Conservation (phyloP, 1,140 invertebrate genomes). For the Cylas formicarius region DNA sequence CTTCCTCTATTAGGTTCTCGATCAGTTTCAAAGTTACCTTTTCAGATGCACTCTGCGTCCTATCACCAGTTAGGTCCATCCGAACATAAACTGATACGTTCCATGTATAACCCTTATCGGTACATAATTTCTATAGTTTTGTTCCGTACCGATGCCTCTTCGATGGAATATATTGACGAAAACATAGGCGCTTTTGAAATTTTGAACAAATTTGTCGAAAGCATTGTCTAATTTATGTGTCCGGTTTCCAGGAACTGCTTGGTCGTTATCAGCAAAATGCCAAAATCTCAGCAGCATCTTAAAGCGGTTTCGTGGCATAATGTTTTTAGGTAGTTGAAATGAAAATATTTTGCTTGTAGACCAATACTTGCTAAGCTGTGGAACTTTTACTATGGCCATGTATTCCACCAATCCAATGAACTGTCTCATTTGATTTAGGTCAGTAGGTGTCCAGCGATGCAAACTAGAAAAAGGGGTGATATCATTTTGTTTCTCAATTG, state of each 20-base stretch:
- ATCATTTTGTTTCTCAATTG: constrained; percentile 4
- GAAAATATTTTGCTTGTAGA: not conserved
- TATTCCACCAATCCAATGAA: constrained; percentile 10
- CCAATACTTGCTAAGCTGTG: constrained; percentile 12
- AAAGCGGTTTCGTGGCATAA: constrained; percentile 17
- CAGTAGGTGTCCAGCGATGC: constrained; percentile 7
- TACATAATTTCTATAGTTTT: constrained; percentile 33
- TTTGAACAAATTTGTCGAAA: constrained; percentile 5
- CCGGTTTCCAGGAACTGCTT: constrained; percentile 1
- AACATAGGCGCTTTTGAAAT: constrained; percentile 25
- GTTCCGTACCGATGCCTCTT: constrained; percentile 35
- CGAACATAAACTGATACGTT: constrained; percentile 21
- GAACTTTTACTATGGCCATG: constrained; percentile 13
- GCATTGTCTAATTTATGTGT: constrained; percentile 6
- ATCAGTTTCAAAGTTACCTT: constrained; percentile 10
- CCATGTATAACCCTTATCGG: constrained; percentile 28
- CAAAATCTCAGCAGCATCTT: constrained; percentile 14
- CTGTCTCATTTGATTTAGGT: constrained; percentile 14
- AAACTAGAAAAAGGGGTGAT: constrained; percentile 5
- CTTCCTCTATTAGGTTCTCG: constrained; percentile 16
- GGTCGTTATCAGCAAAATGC: constrained; percentile 17
- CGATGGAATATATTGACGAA: constrained; percentile 33
- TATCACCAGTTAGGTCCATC: constrained; percentile 7
- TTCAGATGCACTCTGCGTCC: constrained; percentile 4
- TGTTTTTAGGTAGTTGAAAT: constrained; percentile 8